phyloP scores from a whole-genome alignment of 1,140 invertebrate species.

The Brachionus sp. region DNA sequence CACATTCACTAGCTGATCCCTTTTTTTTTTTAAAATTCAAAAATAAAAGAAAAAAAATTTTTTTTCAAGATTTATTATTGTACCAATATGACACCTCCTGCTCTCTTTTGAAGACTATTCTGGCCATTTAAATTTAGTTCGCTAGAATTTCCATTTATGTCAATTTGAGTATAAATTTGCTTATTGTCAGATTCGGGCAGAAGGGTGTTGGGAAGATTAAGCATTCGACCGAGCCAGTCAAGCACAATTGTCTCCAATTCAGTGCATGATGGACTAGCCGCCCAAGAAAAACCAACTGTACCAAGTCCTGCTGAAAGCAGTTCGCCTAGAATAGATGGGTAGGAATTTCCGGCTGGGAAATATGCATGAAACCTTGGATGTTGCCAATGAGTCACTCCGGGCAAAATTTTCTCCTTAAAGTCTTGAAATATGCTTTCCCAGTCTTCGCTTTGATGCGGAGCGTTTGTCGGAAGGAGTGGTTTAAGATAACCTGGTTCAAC shows the following conservation, averaged over 20 bases:
- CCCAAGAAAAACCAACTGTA: conserved; percentile 98
- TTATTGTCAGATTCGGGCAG: neutral
- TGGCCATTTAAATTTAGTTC: conserved; percentile 59
- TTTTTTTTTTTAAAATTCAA: neutral
- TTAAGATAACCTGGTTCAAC: conserved; percentile 86
- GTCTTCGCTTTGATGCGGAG: conserved; percentile 77
- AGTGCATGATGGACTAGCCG: conserved; percentile 91
- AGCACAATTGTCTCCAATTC: conserved; percentile 93
- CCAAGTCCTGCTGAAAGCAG: conserved; percentile 92
- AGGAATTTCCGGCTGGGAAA: conserved; percentile 95
- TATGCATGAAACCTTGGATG: conserved; percentile 98
- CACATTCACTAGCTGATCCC: conserved; percentile 86
- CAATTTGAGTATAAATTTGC: neutral
- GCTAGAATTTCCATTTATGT: neutral
- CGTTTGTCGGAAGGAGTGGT: conserved; percentile 72
- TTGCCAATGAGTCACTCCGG: conserved; percentile 91
- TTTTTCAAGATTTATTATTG: neutral
- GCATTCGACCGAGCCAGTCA: conserved; percentile 82
- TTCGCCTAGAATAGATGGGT: conserved; percentile 93
- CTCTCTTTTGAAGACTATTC: conserved; percentile 60
- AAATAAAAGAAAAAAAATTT: neutral
- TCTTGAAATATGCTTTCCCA: conserved; percentile 91
- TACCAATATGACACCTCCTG: conserved; percentile 56
- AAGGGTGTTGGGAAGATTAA: neutral
- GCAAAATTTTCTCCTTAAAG: conserved; percentile 93